A percentile compares a stretch with the other conserved stretches of the same genome.
Conservation (phyloP, 2,797 vertebrate species). For the Takifugu ocellatus region DNA sequence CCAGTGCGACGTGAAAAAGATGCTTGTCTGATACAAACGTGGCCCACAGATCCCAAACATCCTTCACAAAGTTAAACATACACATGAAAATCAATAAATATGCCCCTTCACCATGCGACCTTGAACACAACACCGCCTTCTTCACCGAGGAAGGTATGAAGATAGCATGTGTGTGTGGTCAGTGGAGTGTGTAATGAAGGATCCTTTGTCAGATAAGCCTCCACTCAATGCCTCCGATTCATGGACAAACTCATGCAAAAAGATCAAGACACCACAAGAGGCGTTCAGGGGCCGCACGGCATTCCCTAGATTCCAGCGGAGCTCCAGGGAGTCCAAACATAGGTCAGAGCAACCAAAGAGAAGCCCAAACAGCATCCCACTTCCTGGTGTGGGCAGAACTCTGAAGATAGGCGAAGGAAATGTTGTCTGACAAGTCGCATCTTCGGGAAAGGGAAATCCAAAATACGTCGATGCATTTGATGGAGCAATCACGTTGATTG, state of each 20-base stretch:
- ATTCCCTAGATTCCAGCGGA: conserved; percentile 65
- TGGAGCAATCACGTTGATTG: no score
- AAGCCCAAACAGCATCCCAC: conserved; percentile 44
- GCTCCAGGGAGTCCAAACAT: conserved; percentile 49
- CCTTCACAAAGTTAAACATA: conserved; percentile 26
- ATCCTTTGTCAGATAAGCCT: conserved; percentile 47
- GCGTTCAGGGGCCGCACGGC: conserved; percentile 48
- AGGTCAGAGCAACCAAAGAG: conserved; percentile 34
- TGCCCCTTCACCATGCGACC: conserved; percentile 12
- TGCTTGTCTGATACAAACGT: conserved; percentile 30
- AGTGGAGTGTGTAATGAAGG: conserved; percentile 31
- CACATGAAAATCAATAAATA: conserved; percentile 42
- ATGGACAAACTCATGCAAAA: conserved; percentile 18
- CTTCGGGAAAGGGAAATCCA: neutral
- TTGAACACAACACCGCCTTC: conserved; percentile 41
- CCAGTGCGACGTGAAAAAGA: conserved; percentile 27
- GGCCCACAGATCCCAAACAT: conserved; percentile 30
- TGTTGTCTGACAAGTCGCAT: conserved; percentile 36
- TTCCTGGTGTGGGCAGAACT: conserved; percentile 37
- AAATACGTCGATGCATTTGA: neutral
- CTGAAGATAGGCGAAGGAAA: conserved; percentile 43
- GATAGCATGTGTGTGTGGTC: conserved; percentile 25
- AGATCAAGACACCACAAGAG: conserved; percentile 26
- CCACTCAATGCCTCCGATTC: conserved; percentile 51
- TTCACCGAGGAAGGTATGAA: conserved; percentile 14